A percentile compares a stretch with the other conserved stretches of the same genome.
phyloP scores from a whole-genome alignment of 2,797 vertebrate genomes.

The Pagetopsis macropterus region DNA sequence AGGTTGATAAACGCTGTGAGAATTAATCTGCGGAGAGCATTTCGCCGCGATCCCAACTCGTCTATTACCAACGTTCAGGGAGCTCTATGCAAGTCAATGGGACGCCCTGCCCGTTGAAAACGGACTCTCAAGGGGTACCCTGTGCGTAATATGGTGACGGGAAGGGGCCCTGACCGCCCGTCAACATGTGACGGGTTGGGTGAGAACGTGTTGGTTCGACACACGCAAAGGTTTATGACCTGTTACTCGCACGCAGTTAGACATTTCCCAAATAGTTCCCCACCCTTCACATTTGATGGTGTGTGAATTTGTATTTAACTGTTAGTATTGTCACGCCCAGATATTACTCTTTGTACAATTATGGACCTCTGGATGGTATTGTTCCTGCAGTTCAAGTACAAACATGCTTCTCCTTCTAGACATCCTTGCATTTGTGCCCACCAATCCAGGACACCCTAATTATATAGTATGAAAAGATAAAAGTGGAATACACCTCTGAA shows the following conservation, averaged over 20 bases:
- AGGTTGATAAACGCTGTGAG: too few relatives aligned
- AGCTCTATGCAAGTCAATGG: too few relatives aligned
- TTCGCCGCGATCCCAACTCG: too few relatives aligned
- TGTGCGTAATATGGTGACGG: too few relatives aligned
- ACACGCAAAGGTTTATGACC: slow-evolving; percentile 68
- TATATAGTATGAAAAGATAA: background rate
- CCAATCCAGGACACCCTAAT: background rate
- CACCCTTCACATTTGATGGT: slow-evolving; percentile 61
- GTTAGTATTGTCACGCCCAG: slow-evolving; percentile 51
- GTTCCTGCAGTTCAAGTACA: slow-evolving; percentile 5
- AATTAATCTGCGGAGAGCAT: too few relatives aligned
- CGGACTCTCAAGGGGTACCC: too few relatives aligned
- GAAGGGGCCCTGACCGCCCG: too few relatives aligned
- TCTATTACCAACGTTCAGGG: too few relatives aligned
- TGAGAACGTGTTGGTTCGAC: slow-evolving; percentile 1
- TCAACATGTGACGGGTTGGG: too few relatives aligned
- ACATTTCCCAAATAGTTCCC: slow-evolving; percentile 64
- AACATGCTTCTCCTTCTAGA: background rate
- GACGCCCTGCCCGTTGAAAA: too few relatives aligned
- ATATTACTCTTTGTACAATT: slow-evolving; percentile 20
- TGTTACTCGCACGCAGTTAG: slow-evolving; percentile 67
- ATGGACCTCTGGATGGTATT: slow-evolving; percentile 32
- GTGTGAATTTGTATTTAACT: slow-evolving; percentile 63
- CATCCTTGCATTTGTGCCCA: background rate
- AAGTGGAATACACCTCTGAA: background rate